Evolutionary conservation across 2,888 invertebrate genomes (phyloP), one percentile per base, ranked within the genome.

Genomic region (Hybos culiciformis): DNA sequence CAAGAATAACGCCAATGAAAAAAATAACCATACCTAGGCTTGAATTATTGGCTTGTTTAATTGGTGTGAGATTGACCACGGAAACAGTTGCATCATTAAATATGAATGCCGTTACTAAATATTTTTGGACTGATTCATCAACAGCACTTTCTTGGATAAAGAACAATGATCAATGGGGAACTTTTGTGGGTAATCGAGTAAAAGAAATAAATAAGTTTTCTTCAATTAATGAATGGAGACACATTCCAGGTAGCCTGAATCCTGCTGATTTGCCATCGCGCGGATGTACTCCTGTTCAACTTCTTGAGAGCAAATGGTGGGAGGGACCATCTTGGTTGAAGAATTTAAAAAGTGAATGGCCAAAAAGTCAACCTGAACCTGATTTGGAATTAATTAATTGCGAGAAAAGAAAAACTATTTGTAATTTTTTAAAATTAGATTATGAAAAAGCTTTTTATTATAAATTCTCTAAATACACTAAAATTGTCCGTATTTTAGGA

Each of bases 61-160:
- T 59, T 15, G 54, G 51, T 14, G 51, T 49, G 1, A 39, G 56
- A 40, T 37, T 57, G 12, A 43, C 41, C 18, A 24, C 37, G 9
- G 41, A 23, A 9, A 42, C 53, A 2, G 23, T 46, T n/a, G 44
- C 44, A 17, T 41, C 39, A 17, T 31, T 55, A 7, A 45, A 45
- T 9, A 19, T 40, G 11, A 18, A 42, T 18, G 18, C 37, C n/a
- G 18, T 46, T n/a, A 39, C 47, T 29, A 38, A 41, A n/a, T 46
- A 39, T 46, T 54, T 47, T 45, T 59, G 56, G 56, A 52, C 46
- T 14, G 57, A 58, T 43, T 56, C 57, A 0, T 46, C 52, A 1
- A 55, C 52, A 2, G 55, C 52, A 60, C 58, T 42, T 56, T 56
- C 8, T 58, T 57, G 2, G 58, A 59, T 44, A n/a, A n/a, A n/a